phyloP scores from a whole-genome alignment of 2,797 vertebrate species.

The Ctenopoma multispine region DNA sequence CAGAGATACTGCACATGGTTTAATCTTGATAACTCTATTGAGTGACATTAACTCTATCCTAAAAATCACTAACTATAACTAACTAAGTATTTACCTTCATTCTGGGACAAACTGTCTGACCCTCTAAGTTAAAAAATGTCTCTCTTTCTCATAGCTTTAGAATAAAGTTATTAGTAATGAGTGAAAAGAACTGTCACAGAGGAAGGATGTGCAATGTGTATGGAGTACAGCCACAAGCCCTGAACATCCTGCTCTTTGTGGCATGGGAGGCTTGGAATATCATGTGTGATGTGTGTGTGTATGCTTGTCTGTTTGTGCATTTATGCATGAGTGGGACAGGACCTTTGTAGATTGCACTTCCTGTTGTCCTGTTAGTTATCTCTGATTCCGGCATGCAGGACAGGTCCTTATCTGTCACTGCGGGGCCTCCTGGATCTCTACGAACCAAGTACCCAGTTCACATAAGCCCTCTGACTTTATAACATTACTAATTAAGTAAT shows the following conservation, averaged over 20 bases:
- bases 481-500: not conserved
- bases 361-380: conserved; percentile 67
- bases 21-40: not conserved
- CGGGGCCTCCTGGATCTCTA: conserved; percentile 49
- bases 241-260: conserved; percentile 70
- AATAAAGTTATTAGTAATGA: conserved; percentile 37
- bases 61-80: not conserved
- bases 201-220: no score
- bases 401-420: conserved; percentile 64
- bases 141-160: not conserved
- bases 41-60: not conserved
- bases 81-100: not conserved
- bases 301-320: conserved; percentile 21
- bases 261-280: conserved; percentile 25
- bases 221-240: no score
- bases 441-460: conserved; percentile 19
- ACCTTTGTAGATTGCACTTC: conserved; percentile 65
- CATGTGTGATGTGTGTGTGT: conserved; percentile 32
- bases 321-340: conserved; percentile 45
- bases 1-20: not conserved
- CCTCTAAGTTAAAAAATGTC: not conserved
- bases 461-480: not conserved
- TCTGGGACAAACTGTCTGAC: conserved; percentile 33
- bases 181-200: conserved; percentile 50
- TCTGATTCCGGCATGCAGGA: conserved; percentile 53